Evolutionary conservation across 2,797 vertebrate genomes (phyloP).

Genomic region (Poecilia picta): DNA sequence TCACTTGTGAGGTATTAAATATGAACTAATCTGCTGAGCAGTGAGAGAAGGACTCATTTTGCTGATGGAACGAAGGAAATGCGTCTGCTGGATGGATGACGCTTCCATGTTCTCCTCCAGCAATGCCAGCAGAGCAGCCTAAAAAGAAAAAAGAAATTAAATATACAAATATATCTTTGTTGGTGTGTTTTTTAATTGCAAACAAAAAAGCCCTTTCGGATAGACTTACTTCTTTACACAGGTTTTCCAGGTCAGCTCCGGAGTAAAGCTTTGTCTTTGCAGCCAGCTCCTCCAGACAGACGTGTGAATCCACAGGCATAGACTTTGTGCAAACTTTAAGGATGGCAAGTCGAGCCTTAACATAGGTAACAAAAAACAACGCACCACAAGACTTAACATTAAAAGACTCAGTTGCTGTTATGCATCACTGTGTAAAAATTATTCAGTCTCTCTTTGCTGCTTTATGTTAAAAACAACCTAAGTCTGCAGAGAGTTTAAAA

Average conservation of each 20-base stretch:
- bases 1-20: constrained; percentile 77
- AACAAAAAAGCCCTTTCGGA: background rate
- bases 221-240: constrained; percentile 91
- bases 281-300: constrained; percentile 85
- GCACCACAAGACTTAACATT: background rate
- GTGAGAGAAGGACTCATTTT: constrained; percentile 86
- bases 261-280: constrained; percentile 84
- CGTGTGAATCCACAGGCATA: constrained; percentile 83
- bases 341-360: constrained; percentile 87
- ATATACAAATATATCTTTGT: background rate
- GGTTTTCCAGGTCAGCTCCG: constrained; percentile 92
- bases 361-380: constrained; percentile 7
- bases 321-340: constrained; percentile 83
- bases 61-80: constrained; percentile 83
- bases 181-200: background rate
- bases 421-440: background rate
- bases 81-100: constrained; percentile 78
- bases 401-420: background rate
- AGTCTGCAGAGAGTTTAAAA: too few species aligned
- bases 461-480: too few species aligned
- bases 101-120: constrained; percentile 86
- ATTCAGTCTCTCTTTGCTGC: background rate
- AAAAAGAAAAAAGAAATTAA: constrained; percentile 8
- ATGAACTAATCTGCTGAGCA: constrained; percentile 79
- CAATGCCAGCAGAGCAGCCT: constrained; percentile 92